phyloP scores from a whole-genome alignment of 2,113 vertebrate genomes.

The Corynorhinus townsendii region DNA sequence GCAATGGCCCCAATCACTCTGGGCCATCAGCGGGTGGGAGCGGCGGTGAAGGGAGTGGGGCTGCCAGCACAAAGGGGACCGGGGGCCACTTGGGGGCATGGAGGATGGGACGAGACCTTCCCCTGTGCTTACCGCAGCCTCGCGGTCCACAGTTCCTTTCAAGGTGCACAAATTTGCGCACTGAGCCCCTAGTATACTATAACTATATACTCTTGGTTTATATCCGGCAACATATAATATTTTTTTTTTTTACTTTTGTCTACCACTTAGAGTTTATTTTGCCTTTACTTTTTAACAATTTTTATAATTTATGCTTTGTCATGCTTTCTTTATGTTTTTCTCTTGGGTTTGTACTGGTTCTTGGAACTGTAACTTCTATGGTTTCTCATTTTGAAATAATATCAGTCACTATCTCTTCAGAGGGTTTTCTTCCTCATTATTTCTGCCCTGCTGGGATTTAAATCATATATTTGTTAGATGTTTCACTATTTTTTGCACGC shows the following conservation, averaged over 20 bases:
- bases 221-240: background rate
- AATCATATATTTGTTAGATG: background rate
- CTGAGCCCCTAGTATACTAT: background rate
- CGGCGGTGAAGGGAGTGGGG: too few species aligned
- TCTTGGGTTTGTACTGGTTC: background rate
- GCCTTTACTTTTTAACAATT: background rate
- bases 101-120: too few species aligned
- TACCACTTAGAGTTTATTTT: background rate
- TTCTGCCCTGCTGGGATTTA: background rate
- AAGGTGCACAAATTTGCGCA: too few species aligned
- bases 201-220: background rate
- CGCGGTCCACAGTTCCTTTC: too few species aligned
- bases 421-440: background rate
- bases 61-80: too few species aligned
- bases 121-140: too few species aligned
- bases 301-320: background rate
- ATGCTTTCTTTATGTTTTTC: background rate
- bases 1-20: too few species aligned
- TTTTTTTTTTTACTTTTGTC: background rate
- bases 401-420: background rate
- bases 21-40: too few species aligned
- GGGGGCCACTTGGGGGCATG: too few species aligned
- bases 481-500: background rate
- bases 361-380: background rate
- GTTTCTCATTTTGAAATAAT: background rate